Percentiles rank a stretch among this genome's conserved stretches.
phyloP scores from a whole-genome alignment of 1,140 invertebrate genomes.

The Cephus cinctus region DNA sequence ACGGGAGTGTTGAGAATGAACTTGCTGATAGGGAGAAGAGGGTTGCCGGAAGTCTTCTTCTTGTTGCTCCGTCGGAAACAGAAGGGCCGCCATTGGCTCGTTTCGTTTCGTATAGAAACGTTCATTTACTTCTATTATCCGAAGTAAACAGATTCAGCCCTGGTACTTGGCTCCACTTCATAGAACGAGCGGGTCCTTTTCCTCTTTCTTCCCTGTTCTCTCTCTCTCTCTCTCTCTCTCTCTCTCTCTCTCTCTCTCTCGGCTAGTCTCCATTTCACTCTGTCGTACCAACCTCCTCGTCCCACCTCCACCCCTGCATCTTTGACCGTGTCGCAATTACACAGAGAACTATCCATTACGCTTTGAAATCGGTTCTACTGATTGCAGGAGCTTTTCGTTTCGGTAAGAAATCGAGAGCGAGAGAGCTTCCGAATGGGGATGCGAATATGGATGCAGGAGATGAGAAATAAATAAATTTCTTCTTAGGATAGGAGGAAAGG shows the following conservation, averaged over 20 bases:
- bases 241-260: conserved; percentile 14
- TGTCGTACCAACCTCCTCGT: too few species aligned
- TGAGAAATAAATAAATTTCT: too few species aligned
- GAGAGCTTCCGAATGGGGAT: too few species aligned
- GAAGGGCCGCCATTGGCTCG: conserved; percentile 40
- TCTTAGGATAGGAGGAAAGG: too few species aligned
- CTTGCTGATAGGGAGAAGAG: conserved; percentile 16
- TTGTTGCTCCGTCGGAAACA: conserved; percentile 28
- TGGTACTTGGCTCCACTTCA: conserved; percentile 36
- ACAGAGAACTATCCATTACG: conserved; percentile 30
- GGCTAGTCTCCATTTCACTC: conserved; percentile 7
- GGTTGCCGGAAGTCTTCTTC: conserved; percentile 14
- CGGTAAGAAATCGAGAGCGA: too few species aligned
- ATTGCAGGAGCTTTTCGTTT: conserved; percentile 28
- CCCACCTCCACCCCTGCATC: conserved; percentile 3
- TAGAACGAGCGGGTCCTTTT: conserved; percentile 18
- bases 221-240: conserved; percentile 21
- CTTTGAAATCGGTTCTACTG: conserved; percentile 24
- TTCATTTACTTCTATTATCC: conserved; percentile 53
- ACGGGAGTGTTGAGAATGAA: conserved; percentile 23
- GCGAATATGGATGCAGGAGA: too few species aligned
- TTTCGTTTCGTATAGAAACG: conserved; percentile 35
- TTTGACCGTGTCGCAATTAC: conserved; percentile 30
- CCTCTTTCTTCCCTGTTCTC: background rate
- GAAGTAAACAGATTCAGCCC: conserved; percentile 47